phyloP scores from a whole-genome alignment of 1,140 invertebrate species.

The Cryptotermes secundus region DNA sequence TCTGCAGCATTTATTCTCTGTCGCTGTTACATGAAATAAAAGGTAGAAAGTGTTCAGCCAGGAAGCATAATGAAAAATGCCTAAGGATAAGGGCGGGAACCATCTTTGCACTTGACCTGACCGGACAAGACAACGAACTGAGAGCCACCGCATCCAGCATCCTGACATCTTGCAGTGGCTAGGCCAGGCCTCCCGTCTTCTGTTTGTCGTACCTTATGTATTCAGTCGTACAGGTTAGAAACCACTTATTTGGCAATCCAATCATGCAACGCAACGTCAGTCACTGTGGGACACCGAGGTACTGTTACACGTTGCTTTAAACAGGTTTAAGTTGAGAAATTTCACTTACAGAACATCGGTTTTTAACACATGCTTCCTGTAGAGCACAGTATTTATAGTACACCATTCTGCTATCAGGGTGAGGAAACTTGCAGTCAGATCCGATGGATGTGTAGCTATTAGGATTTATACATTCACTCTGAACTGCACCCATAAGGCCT shows the following conservation, averaged over 20 bases:
- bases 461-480: too few species aligned
- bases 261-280: not conserved
- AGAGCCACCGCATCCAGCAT: not conserved
- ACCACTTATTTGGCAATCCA: not conserved
- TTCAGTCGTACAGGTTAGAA: not conserved
- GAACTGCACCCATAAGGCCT: too few species aligned
- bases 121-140: not conserved
- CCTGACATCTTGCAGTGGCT: not conserved
- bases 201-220: not conserved
- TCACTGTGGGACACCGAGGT: not conserved
- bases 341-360: not conserved
- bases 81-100: not conserved
- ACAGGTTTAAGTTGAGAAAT: not conserved
- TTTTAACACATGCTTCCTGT: not conserved
- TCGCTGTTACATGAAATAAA: too few species aligned
- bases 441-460: too few species aligned
- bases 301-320: not conserved
- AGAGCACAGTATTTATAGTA: not conserved
- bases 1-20: too few species aligned
- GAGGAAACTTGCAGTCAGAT: not conserved
- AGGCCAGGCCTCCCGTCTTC: not conserved
- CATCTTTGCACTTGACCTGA: not conserved
- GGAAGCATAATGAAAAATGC: not conserved
- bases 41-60: not conserved
- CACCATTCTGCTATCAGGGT: not conserved